Conservation (phyloP, 1,140 invertebrate genomes). For the Hypothenemus hampei region DNA sequence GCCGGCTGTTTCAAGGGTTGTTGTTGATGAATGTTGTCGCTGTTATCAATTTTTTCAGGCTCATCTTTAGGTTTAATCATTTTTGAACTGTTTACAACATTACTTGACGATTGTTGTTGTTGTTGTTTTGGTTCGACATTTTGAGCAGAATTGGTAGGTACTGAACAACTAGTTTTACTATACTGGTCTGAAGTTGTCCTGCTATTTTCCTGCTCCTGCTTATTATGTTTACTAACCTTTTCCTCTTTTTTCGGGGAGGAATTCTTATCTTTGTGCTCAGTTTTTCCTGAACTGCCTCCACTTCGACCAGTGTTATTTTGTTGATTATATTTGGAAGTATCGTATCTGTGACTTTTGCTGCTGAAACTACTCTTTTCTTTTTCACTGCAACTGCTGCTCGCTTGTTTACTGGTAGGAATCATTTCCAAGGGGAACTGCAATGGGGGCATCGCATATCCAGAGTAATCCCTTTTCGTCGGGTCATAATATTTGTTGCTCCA, state of each 20-base stretch:
- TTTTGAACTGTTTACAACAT: neutral
- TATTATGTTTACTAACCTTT: slow-evolving; percentile 31
- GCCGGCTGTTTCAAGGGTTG: slow-evolving; percentile 50
- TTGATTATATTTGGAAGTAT: slow-evolving; percentile 17
- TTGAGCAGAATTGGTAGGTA: slow-evolving; percentile 5
- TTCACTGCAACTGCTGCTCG: slow-evolving; percentile 41
- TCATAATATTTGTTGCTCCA: slow-evolving; percentile 41
- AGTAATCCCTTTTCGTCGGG: slow-evolving; percentile 37
- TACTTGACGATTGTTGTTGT: neutral
- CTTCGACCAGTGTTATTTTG: slow-evolving; percentile 23
- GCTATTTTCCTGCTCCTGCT: slow-evolving; percentile 24
- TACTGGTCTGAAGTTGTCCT: slow-evolving; percentile 15
- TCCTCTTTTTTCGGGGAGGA: slow-evolving; percentile 39
- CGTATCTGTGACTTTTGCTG: slow-evolving; percentile 38
- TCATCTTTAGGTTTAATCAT: slow-evolving; percentile 18
- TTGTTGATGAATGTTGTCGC: slow-evolving; percentile 14
- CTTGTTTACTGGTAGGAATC: slow-evolving; percentile 38
- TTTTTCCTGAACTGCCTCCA: slow-evolving; percentile 33
- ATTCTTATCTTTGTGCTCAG: slow-evolving; percentile 43
- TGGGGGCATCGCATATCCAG: slow-evolving; percentile 36
- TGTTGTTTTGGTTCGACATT: slow-evolving; percentile 15
- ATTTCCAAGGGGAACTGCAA: slow-evolving; percentile 40
- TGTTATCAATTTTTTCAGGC: slow-evolving; percentile 10
- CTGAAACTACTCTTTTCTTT: slow-evolving; percentile 40
- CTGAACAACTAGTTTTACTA: slow-evolving; percentile 11